Evolutionary conservation across 2,113 vertebrate genomes (phyloP).

Genomic region (Myotis lucifugus): DNA sequence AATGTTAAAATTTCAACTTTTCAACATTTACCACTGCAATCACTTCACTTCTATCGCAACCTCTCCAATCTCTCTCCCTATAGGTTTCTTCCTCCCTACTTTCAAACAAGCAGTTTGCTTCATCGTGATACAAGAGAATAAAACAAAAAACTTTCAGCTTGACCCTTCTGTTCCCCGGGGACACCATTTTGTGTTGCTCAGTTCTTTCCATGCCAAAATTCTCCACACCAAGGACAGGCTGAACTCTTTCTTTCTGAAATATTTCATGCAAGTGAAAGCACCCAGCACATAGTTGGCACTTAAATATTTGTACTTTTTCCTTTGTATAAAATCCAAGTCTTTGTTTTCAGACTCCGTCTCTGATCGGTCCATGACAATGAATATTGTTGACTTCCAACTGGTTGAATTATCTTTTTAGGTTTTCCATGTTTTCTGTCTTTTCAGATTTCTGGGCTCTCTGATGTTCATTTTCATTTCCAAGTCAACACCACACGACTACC

Average conservation of each 20-base stretch:
- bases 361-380: not conserved
- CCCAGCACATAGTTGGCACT: not conserved
- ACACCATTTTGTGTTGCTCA: not conserved
- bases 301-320: not conserved
- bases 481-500: not conserved
- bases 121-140: not conserved
- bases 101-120: not conserved
- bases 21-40: not conserved
- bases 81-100: not conserved
- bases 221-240: not conserved
- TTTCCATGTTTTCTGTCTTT: not conserved
- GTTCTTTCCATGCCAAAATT: not conserved
- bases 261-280: not conserved
- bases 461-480: not conserved
- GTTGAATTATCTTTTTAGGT: conserved; percentile 1
- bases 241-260: not conserved
- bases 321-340: not conserved
- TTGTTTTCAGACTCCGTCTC: not conserved
- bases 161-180: not conserved
- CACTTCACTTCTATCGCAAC: not conserved
- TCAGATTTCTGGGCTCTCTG: not conserved
- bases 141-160: not conserved
- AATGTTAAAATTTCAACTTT: conserved; percentile 34
- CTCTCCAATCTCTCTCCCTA: not conserved
- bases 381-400: not conserved